phyloP scores from a whole-genome alignment of 2,113 vertebrate genomes.

The Spea multiplicata region DNA sequence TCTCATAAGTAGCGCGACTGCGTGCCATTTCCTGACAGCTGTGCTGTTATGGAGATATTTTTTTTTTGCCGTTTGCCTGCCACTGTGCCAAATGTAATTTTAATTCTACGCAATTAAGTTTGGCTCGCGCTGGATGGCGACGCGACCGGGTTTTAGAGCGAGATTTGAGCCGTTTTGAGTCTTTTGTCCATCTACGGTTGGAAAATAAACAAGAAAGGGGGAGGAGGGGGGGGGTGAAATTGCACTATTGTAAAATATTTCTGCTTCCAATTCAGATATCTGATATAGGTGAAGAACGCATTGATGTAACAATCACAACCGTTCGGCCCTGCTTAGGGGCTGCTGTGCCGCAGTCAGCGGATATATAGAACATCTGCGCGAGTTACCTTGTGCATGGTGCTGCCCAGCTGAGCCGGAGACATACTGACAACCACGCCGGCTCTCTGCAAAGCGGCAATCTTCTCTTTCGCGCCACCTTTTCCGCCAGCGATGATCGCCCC shows the following conservation, averaged over 20 bases:
- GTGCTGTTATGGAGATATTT: slow-evolving; percentile 1
- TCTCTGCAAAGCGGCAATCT: slow-evolving; percentile 90
- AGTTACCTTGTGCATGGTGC: slow-evolving; percentile 93
- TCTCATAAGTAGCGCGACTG: slow-evolving; percentile 7
- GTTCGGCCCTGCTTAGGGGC: neutral
- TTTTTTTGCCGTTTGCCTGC: slow-evolving; percentile 14
- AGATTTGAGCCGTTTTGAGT: neutral
- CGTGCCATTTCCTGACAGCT: slow-evolving; percentile 32
- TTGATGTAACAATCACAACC: neutral
- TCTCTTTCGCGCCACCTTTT: slow-evolving; percentile 96
- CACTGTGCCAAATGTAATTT: slow-evolving; percentile 35
- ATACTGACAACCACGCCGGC: slow-evolving; percentile 94
- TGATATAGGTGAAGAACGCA: neutral
- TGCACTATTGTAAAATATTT: too few species aligned
- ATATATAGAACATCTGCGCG: neutral
- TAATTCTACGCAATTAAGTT: slow-evolving; percentile 34
- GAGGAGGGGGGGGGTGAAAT: slow-evolving; percentile 1
- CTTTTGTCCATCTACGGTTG: neutral
- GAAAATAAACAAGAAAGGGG: neutral
- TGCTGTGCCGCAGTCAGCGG: neutral
- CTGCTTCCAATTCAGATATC: neutral
- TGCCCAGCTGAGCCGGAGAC: slow-evolving; percentile 96
- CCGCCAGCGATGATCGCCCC: slow-evolving; percentile 97
- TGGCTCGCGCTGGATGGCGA: neutral
- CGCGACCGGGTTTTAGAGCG: slow-evolving; percentile 2